phyloP scores from a whole-genome alignment of 2,797 vertebrate genomes.

The Cynopterus sphinx region DNA sequence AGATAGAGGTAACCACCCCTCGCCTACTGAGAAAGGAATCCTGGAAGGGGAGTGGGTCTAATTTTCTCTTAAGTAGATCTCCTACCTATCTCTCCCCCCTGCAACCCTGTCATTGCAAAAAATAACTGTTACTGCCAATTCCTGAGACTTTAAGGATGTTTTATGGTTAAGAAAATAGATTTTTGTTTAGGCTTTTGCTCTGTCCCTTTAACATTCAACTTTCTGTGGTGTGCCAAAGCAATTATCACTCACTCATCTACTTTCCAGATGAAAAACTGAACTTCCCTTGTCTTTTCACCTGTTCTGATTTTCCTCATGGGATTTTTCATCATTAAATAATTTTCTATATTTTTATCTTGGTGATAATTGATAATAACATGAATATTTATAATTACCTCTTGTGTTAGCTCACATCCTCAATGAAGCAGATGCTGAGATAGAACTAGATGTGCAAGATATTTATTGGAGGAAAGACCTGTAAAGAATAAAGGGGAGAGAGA shows the following conservation, averaged over 20 bases:
- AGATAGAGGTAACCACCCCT: background rate
- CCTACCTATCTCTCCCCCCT: background rate
- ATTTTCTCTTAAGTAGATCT: background rate
- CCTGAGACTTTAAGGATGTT: background rate
- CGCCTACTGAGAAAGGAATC: background rate
- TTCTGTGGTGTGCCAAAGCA: background rate
- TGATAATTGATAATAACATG: background rate
- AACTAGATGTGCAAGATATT: background rate
- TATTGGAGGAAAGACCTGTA: background rate
- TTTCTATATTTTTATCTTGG: background rate
- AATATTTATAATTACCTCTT: background rate
- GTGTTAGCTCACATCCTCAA: background rate
- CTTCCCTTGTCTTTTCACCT: background rate
- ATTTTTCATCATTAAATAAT: background rate
- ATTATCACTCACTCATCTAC: background rate
- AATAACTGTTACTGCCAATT: background rate
- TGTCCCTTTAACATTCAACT: background rate
- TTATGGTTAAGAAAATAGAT: background rate
- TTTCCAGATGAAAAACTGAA: background rate
- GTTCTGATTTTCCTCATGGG: background rate
- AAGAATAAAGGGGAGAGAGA: background rate
- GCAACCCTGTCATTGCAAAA: background rate
- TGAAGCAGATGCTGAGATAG: background rate
- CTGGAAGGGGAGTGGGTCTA: background rate
- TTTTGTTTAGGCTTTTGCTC: background rate